A percentile compares a stretch with the other conserved stretches of the same genome.
Conservation (phyloP, 2,888 invertebrate genomes). For the Anagyrus pseudococci region DNA sequence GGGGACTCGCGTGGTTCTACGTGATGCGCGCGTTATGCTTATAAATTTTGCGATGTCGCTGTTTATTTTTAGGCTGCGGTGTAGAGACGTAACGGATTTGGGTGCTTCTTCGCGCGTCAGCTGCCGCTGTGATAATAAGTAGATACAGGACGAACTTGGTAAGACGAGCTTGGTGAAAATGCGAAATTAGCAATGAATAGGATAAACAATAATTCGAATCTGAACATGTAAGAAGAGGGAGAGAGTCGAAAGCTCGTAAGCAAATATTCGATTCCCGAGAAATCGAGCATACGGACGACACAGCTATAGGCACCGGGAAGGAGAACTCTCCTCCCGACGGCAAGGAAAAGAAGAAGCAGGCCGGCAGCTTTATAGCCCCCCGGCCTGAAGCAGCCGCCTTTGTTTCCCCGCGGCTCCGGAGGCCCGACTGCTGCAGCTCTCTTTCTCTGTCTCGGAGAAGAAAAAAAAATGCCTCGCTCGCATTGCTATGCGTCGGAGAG, state of each 20-base stretch:
- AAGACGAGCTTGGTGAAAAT: background rate
- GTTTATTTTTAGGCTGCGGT: too few species aligned
- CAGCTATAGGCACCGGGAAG: too few species aligned
- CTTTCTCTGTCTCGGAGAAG: slow-evolving; percentile 8
- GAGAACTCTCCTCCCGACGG: background rate
- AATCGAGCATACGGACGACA: too few species aligned
- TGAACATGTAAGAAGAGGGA: background rate
- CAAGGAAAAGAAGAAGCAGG: too few species aligned
- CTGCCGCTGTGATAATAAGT: background rate
- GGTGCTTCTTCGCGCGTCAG: too few species aligned
- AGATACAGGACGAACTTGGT: background rate
- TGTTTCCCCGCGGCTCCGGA: slow-evolving; percentile 1
- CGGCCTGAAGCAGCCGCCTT: slow-evolving; percentile 24
- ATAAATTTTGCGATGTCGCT: too few species aligned
- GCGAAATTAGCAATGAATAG: too few species aligned
- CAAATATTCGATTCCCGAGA: slow-evolving; percentile 31
- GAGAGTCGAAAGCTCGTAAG: background rate
- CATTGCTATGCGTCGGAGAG: slow-evolving; percentile 55
- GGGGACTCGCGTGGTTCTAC: too few species aligned
- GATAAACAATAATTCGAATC: too few species aligned
- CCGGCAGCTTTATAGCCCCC: slow-evolving; percentile 35
- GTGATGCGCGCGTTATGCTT: too few species aligned
- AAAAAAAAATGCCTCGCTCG: slow-evolving; percentile 34
- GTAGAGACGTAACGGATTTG: too few species aligned
- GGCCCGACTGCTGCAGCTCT: slow-evolving; percentile 18